Percentiles rank a stretch among this genome's conserved stretches.
Conservation (phyloP, 2,797 vertebrate species). For the Schizopygopsis malacanthus region DNA sequence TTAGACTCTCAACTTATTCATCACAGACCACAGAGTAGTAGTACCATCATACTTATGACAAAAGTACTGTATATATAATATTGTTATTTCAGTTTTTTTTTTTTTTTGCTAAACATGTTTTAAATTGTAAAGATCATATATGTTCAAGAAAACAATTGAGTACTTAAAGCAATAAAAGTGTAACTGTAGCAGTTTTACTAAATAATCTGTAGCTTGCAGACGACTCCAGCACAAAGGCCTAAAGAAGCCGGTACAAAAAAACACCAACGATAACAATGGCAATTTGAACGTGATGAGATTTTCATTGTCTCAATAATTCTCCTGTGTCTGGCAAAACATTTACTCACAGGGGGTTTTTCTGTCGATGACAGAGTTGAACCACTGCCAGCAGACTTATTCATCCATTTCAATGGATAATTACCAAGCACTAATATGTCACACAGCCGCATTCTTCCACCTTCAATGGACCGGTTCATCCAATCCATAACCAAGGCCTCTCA, state of each 20-base stretch:
- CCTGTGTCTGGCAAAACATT: conserved; percentile 58
- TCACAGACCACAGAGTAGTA: neutral
- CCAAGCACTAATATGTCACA: conserved; percentile 66
- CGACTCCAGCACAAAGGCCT: neutral
- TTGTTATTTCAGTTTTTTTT: neutral
- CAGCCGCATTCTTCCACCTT: conserved; percentile 61
- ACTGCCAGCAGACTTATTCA: conserved; percentile 64
- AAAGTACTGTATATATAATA: neutral
- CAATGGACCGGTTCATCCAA: conserved; percentile 60
- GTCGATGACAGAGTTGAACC: conserved; percentile 65
- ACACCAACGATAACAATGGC: conserved; percentile 40
- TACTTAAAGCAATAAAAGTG: neutral
- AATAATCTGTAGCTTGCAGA: neutral
- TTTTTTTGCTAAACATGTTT: neutral
- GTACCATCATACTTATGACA: neutral
- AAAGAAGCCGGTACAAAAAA: conserved; percentile 17
- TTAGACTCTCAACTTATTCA: conserved; percentile 33
- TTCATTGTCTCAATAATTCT: conserved; percentile 51
- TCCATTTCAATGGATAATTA: conserved; percentile 63
- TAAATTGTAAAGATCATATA: neutral
- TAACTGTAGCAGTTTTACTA: neutral
- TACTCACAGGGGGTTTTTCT: conserved; percentile 57
- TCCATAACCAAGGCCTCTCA: conserved; percentile 65
- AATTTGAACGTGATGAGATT: conserved; percentile 65
- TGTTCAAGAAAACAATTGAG: neutral